Evolutionary conservation across 2,797 vertebrate species (phyloP).

Genomic region (Limosa lapponica): DNA sequence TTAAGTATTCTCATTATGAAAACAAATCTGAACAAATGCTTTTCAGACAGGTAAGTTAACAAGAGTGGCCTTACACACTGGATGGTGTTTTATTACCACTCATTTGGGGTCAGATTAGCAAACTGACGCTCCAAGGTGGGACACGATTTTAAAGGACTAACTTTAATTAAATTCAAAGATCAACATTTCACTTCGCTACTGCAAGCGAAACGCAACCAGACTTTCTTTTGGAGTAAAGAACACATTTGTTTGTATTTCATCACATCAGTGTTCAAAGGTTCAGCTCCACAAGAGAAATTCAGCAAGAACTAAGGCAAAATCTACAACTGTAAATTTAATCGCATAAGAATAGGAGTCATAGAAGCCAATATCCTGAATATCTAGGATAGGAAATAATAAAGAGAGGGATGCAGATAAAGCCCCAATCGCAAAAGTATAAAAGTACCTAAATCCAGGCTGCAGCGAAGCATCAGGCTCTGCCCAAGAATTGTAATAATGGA

Average conservation of each 20-base stretch:
- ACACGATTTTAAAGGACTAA: not conserved
- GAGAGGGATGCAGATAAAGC: not conserved
- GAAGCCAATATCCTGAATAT: not conserved
- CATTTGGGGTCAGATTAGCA: not conserved
- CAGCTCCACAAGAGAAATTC: not conserved
- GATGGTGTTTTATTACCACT: not conserved
- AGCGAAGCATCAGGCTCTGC: conserved; percentile 8
- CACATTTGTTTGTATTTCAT: not conserved
- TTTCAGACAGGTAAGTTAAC: not conserved
- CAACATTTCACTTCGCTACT: not conserved
- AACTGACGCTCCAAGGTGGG: not conserved
- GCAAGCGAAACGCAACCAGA: not conserved
- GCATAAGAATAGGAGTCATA: not conserved
- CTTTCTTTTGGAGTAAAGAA: not conserved
- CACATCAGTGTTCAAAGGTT: not conserved
- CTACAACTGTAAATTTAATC: not conserved
- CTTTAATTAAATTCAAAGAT: not conserved
- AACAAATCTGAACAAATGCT: not conserved
- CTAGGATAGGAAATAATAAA: not conserved
- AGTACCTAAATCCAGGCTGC: conserved; percentile 47
- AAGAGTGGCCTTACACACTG: not conserved
- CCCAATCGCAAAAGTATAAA: not conserved
- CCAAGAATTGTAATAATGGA: not conserved
- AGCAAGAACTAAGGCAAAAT: not conserved
- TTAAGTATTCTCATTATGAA: not conserved